Evolutionary conservation across 1,140 invertebrate species (phyloP).

Genomic region (Belonocnema kinseyi): DNA sequence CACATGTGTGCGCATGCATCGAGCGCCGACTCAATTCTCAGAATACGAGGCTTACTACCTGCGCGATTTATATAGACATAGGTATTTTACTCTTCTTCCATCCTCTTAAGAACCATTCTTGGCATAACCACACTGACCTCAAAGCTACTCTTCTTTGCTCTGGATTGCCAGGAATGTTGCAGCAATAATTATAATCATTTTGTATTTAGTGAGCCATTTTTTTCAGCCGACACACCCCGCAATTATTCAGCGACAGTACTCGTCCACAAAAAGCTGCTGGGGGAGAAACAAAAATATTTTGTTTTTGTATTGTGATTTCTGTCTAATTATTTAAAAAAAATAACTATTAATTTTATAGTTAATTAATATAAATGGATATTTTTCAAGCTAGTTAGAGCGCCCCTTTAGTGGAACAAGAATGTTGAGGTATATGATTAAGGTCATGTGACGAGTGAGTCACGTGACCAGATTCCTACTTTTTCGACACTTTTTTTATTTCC

Average conservation of each 20-base stretch:
- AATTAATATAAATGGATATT: too few relatives aligned
- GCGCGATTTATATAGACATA: slow-evolving; percentile 5
- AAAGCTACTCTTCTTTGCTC: slow-evolving; percentile 20
- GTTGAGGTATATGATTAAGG: too few relatives aligned
- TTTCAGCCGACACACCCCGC: background rate
- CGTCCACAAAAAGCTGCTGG: background rate
- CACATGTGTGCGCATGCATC: background rate
- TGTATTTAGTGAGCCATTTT: background rate
- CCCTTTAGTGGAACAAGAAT: too few relatives aligned
- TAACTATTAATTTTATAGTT: too few relatives aligned
- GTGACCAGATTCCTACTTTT: too few relatives aligned
- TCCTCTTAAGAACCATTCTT: slow-evolving; percentile 23
- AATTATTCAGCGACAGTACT: background rate
- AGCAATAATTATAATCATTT: slow-evolving; percentile 1
- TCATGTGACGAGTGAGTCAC: too few relatives aligned
- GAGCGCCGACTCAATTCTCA: background rate
- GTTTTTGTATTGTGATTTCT: too few relatives aligned
- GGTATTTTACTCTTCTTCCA: slow-evolving; percentile 26
- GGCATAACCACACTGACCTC: slow-evolving; percentile 25
- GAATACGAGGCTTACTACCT: background rate
- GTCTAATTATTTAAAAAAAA: background rate
- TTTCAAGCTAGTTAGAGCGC: too few relatives aligned
- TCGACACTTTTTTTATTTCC: too few relatives aligned
- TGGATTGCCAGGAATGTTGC: slow-evolving; percentile 28
- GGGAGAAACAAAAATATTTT: too few relatives aligned